A percentile compares a stretch with the other conserved stretches of the same genome.
Conservation (phyloP, 2,113 vertebrate species). For the Pleuronectes platessa region DNA sequence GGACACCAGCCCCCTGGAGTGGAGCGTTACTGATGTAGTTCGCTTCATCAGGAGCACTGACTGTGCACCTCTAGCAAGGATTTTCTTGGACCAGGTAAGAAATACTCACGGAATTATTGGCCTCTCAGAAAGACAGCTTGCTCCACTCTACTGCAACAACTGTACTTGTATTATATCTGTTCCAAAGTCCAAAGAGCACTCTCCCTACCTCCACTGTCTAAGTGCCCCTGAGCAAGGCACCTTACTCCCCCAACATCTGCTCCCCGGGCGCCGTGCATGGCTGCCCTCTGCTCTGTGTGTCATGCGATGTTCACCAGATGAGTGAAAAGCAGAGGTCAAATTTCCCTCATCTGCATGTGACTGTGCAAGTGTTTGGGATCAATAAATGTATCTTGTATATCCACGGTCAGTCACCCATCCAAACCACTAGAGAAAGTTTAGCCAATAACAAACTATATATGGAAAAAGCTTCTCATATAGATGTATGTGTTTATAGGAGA, state of each 20-base stretch:
- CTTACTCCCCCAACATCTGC: too few species aligned
- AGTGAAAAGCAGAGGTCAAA: too few species aligned
- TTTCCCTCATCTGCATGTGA: too few species aligned
- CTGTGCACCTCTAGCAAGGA: conserved; percentile 93
- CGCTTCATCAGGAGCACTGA: conserved; percentile 97
- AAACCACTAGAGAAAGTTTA: not conserved
- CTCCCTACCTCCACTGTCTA: too few species aligned
- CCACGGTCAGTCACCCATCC: not conserved
- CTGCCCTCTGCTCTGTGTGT: too few species aligned
- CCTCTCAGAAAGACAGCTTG: conserved; percentile 5
- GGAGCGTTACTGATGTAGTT: conserved; percentile 94
- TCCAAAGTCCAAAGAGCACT: too few species aligned
- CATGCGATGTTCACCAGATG: too few species aligned
- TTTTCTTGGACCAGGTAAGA: conserved; percentile 96
- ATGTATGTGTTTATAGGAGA: conserved; percentile 86
- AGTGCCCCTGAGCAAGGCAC: too few species aligned
- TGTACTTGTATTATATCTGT: not conserved
- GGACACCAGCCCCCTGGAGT: conserved; percentile 96
- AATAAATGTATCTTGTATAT: not conserved
- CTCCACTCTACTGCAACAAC: not conserved
- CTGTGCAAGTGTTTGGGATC: too few species aligned
- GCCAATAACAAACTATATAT: not conserved
- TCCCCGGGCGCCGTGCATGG: too few species aligned
- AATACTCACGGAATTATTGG: conserved; percentile 17
- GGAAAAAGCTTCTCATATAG: not conserved